phyloP scores from a whole-genome alignment of 1,140 invertebrate species.

The Leptopilina boulardi region DNA sequence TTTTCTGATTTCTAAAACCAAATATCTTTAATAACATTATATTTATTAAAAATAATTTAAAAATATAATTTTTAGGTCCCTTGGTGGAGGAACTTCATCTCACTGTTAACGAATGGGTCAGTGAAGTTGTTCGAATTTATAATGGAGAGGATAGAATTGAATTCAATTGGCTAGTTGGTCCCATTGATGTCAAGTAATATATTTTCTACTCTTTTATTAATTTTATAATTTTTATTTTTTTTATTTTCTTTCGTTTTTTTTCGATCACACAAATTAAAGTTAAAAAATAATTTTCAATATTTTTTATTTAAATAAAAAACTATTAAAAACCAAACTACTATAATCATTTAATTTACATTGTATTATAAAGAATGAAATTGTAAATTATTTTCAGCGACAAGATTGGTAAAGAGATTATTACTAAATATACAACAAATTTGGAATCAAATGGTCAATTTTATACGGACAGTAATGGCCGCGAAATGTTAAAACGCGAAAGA shows the following conservation, averaged over 20 bases:
- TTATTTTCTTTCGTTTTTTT: too few relatives aligned
- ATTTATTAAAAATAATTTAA: not conserved
- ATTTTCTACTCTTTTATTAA: not conserved
- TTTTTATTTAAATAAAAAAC: too few relatives aligned
- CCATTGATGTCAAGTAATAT: slow-evolving; percentile 88
- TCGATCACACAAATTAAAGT: too few relatives aligned
- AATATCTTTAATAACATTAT: too few relatives aligned
- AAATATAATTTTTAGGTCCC: slow-evolving; percentile 14
- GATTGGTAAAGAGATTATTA: slow-evolving; percentile 90
- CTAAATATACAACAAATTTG: slow-evolving; percentile 82
- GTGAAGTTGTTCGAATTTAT: slow-evolving; percentile 86
- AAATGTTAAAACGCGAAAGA: slow-evolving; percentile 85
- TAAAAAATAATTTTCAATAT: too few relatives aligned
- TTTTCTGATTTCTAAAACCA: too few relatives aligned
- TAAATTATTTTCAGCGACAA: slow-evolving; percentile 77
- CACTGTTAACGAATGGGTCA: slow-evolving; percentile 66
- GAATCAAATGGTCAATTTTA: slow-evolving; percentile 85
- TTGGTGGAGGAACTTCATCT: slow-evolving; percentile 20
- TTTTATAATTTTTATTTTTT: too few relatives aligned
- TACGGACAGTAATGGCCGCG: slow-evolving; percentile 96
- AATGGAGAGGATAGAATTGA: slow-evolving; percentile 79
- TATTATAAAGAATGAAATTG: not conserved
- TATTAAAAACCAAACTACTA: too few relatives aligned
- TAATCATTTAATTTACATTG: too few relatives aligned
- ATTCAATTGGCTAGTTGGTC: slow-evolving; percentile 95